phyloP scores from a whole-genome alignment of 2,888 invertebrate species.

The Gryllus longicercus region DNA sequence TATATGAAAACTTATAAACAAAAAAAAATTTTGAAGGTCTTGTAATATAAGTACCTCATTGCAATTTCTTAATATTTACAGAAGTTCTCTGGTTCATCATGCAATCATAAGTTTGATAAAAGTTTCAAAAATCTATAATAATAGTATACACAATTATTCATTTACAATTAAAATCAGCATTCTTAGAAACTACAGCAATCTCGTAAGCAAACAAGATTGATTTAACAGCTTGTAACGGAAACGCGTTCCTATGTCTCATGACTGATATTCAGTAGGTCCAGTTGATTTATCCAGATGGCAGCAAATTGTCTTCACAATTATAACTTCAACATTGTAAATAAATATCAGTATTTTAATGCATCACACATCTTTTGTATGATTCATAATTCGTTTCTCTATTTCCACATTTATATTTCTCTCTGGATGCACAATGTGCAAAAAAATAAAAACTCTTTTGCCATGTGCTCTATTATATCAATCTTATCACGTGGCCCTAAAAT shows the following conservation, averaged over 20 bases:
- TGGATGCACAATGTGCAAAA: neutral
- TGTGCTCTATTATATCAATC: neutral
- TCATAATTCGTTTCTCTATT: neutral
- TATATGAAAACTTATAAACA: too few relatives aligned
- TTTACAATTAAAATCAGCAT: neutral
- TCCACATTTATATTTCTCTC: neutral
- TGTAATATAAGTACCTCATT: too few relatives aligned
- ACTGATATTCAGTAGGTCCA: neutral
- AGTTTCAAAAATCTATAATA: neutral
- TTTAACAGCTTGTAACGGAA: neutral
- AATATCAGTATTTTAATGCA: neutral
- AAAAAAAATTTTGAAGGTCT: too few relatives aligned
- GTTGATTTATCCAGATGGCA: neutral
- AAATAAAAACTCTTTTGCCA: slow-evolving; percentile 4
- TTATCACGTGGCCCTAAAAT: neutral
- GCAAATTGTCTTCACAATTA: neutral
- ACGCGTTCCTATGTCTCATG: neutral
- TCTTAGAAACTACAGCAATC: neutral
- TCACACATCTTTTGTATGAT: neutral
- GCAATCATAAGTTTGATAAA: slow-evolving; percentile 6
- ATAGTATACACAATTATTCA: neutral
- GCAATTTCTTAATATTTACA: too few relatives aligned
- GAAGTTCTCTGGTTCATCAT: neutral
- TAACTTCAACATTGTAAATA: neutral
- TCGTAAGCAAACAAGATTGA: neutral